Percentiles rank a stretch among this genome's conserved stretches.
Conservation (phyloP, 2,113 vertebrate species). For the Dinomys branickii region DNA sequence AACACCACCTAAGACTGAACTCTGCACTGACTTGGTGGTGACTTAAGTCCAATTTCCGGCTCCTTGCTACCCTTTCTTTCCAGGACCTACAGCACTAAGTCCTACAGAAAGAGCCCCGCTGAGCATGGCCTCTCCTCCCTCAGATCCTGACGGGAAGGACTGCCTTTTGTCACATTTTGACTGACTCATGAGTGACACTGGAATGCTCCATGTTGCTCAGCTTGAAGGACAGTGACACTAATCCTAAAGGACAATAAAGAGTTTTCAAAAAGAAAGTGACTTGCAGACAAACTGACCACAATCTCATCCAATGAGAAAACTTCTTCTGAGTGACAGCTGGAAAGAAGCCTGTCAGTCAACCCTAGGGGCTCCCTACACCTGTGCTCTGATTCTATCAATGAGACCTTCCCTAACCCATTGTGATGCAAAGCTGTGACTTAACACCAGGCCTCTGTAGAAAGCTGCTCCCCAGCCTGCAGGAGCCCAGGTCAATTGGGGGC, state of each 20-base stretch:
- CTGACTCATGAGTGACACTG: slow-evolving; percentile 68
- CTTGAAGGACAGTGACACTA: slow-evolving; percentile 40
- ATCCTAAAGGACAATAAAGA: slow-evolving; percentile 23
- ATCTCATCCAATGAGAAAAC: background rate
- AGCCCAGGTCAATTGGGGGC: slow-evolving; percentile 26
- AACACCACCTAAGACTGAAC: slow-evolving; percentile 62
- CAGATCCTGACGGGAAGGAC: slow-evolving; percentile 42
- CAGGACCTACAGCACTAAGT: slow-evolving; percentile 7
- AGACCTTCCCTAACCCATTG: slow-evolving; percentile 17
- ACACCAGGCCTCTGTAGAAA: background rate
- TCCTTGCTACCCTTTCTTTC: slow-evolving; percentile 55
- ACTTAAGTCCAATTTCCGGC: slow-evolving; percentile 74
- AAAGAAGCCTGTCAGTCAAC: slow-evolving; percentile 53
- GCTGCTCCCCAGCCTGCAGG: background rate
- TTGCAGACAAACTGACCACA: slow-evolving; percentile 2
- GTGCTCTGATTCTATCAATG: background rate
- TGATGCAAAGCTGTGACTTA: slow-evolving; percentile 57
- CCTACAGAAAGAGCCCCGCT: background rate
- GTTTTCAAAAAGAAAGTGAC: slow-evolving; percentile 37
- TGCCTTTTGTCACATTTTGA: slow-evolving; percentile 68
- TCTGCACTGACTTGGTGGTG: slow-evolving; percentile 46
- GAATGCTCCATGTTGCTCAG: slow-evolving; percentile 58
- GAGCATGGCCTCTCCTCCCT: background rate
- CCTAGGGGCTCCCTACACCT: background rate
- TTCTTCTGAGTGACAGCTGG: slow-evolving; percentile 52